These are phyloP conservation scores for Orbicella faveolata DNA, from an alignment of 64 coral and sea anemone genomes.

Conservation along the genomic window DNA sequence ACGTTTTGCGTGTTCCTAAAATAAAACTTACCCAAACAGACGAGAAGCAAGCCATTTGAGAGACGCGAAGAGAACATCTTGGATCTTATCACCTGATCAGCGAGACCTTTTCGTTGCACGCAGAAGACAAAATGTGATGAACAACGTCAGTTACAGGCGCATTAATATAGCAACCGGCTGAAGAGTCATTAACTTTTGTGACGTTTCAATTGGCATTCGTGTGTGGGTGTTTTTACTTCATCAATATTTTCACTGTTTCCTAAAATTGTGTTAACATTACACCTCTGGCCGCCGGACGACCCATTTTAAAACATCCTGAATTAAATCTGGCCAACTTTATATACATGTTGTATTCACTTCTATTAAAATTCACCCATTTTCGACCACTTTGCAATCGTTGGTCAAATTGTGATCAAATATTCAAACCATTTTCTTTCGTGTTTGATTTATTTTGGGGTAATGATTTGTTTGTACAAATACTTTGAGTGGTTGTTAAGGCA, in stretches of 20 bases:
- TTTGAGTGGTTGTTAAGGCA: slow-evolving; percentile 11
- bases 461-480: slow-evolving; percentile 24
- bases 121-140: neutral
- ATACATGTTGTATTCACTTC: too few species aligned
- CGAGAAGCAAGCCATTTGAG: neutral
- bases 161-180: slow-evolving; percentile 31
- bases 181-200: neutral
- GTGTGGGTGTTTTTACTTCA: neutral
- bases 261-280: slow-evolving; percentile 5
- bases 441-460: neutral
- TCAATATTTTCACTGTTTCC: slow-evolving; percentile 15
- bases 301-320: neutral
- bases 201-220: neutral
- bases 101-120: neutral
- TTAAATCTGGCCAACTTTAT: too few species aligned
- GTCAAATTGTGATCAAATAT: neutral
- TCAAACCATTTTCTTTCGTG: neutral
- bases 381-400: too few species aligned
- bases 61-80: slow-evolving; percentile 6
- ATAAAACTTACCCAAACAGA: slow-evolving; percentile 11
- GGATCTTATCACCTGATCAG: neutral
- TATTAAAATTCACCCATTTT: neutral
- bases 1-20: neutral
- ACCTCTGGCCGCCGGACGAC: neutral
- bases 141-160: neutral